Base-by-base conservation (phyloP, 1,140 invertebrate genomes). In the Drosophila fuyamai region DNA sequence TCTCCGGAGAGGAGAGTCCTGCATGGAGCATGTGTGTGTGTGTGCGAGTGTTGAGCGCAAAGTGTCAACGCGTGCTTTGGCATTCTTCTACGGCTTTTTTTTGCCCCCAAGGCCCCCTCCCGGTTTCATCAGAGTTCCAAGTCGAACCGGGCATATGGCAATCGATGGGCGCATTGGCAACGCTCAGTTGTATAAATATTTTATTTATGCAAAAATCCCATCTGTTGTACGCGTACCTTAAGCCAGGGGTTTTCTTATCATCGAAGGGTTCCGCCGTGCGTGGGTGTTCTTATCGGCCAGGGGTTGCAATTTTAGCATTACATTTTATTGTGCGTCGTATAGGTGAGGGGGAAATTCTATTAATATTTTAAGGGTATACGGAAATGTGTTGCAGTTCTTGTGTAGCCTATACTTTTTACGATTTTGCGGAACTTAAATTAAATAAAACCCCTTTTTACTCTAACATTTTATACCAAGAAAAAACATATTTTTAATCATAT, bases 1-100 rank as follows among this genome's bases (percentile, higher is more conserved):
- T 82, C 83, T 88, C 83, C 71, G 71, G 82, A 86, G 83, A 82
- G 83, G 50, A 70, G 36, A 77, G 65, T 41, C 72, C 79, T 70
- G 32, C 14, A 40, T 46, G n/a, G 3, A 38, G 10, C 18, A 41
- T 62, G 13, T 55, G 36, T 77, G 48, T 44, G 48, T n/a, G 40
- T 70, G 60, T 88, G 80, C 50, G 67, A 84, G 84, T 81, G 84
- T 89, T 88, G 84, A 88, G 84, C 84, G 77, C 68, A 89, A 88
- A 88, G 84, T 88, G 84, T 88, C 84, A 88, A 88, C 84, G 84
- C 84, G 84, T 88, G 84, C 84, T 88, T 89, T 89, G 84, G 80
- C 68, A 88, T 84, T 88, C 65, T 71, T 71, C 51, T 71, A 48
- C 53, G 70, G 67, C 71, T 79, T 59, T 74, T 56, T 70, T 59